Percentiles rank a stretch among this genome's conserved stretches.
These are phyloP conservation scores for Meteorus cinctellus DNA, from an alignment of 2,888 invertebrate genomes.

Conservation along the genomic window DNA sequence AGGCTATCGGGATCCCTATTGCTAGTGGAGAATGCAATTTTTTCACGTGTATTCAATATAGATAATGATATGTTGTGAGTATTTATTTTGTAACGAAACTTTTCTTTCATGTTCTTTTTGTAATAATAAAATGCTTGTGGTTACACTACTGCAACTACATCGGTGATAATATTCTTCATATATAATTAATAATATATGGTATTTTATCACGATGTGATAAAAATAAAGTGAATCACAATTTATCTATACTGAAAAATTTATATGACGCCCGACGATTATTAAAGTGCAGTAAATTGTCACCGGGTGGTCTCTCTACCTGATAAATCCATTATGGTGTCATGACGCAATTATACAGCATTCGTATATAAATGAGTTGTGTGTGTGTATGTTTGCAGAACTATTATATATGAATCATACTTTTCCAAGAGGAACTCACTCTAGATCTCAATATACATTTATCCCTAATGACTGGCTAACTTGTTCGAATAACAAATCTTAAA, in stretches of 20 bases:
- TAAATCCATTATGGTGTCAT: slow-evolving; percentile 43
- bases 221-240: not conserved
- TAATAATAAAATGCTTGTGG: not conserved
- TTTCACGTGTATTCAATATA: slow-evolving; percentile 16
- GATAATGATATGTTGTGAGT: not conserved
- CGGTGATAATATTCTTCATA: not conserved
- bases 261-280: slow-evolving; percentile 7
- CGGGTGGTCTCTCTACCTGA: slow-evolving; percentile 42
- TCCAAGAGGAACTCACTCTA: not conserved
- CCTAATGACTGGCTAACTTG: not conserved
- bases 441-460: not conserved
- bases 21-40: not conserved
- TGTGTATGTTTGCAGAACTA: not conserved
- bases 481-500: not conserved
- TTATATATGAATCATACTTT: slow-evolving; percentile 45
- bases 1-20: slow-evolving; percentile 29
- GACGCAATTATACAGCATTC: slow-evolving; percentile 47
- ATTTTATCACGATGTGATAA: not conserved
- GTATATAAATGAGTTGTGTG: slow-evolving; percentile 9
- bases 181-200: not conserved
- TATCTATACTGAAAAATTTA: not conserved
- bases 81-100: not conserved
- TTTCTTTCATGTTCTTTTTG: not conserved
- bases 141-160: not conserved
- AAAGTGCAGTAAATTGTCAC: not conserved